phyloP scores from a whole-genome alignment of 2,113 vertebrate genomes.

The Promerops cafer region DNA sequence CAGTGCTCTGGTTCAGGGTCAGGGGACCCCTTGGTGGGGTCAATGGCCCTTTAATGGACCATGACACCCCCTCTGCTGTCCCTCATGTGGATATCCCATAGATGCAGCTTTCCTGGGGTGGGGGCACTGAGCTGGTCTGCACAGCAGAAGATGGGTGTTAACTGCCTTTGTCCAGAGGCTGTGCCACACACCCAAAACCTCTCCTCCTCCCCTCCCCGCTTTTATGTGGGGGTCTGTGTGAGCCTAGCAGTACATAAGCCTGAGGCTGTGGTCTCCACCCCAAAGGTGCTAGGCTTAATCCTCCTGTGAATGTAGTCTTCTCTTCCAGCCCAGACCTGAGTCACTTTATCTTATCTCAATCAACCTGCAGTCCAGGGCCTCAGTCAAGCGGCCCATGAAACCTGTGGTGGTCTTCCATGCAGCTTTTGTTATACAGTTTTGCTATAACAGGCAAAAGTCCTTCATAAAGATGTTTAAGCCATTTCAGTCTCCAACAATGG shows the following conservation, averaged over 20 bases:
- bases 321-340: neutral
- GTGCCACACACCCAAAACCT: neutral
- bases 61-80: neutral
- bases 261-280: neutral
- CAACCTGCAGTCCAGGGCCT: neutral
- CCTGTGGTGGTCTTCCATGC: no score
- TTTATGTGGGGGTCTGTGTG: neutral
- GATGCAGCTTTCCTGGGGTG: neutral
- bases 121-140: neutral
- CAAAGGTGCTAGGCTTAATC: neutral
- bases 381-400: neutral
- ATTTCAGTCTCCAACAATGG: neutral
- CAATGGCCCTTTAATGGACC: neutral
- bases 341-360: neutral
- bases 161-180: neutral
- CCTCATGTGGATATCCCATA: neutral
- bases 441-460: neutral
- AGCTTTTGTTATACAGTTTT: neutral
- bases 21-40: neutral
- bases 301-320: neutral
- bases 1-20: neutral
- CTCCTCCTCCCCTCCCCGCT: neutral
- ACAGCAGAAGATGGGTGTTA: neutral
- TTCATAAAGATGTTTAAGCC: neutral
- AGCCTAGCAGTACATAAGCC: neutral